Percentiles rank a stretch among this genome's conserved stretches.
Evolutionary conservation across 2,113 vertebrate species (phyloP).

Genomic region (Athene noctua): DNA sequence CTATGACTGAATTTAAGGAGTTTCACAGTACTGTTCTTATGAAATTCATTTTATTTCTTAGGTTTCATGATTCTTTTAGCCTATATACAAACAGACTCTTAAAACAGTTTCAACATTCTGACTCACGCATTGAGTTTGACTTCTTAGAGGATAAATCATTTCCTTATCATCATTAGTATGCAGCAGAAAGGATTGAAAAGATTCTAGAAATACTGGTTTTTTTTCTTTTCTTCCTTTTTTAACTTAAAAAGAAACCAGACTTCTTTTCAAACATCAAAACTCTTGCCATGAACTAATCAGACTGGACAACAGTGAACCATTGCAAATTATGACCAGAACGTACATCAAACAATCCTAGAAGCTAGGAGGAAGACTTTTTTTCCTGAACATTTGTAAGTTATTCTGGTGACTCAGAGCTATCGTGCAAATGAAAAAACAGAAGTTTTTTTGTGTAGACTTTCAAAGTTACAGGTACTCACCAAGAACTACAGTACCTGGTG

Average conservation of each 20-base stretch:
- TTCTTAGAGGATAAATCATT: not conserved
- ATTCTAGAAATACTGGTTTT: not conserved
- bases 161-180: not conserved
- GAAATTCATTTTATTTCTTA: not conserved
- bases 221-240: no score
- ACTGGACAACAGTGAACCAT: rapidly evolving
- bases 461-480: not conserved
- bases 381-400: not conserved
- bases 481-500: not conserved
- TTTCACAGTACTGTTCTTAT: not conserved
- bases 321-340: not conserved
- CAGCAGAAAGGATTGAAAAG: not conserved
- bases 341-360: not conserved
- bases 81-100: not conserved
- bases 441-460: not conserved
- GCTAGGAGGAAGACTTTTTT: not conserved
- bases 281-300: not conserved
- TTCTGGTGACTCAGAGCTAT: not conserved
- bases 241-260: not conserved
- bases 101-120: not conserved
- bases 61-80: not conserved
- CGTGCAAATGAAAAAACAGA: not conserved
- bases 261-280: not conserved
- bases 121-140: not conserved
- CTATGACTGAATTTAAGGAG: not conserved